Evolutionary conservation across 2,888 invertebrate species (phyloP).

Genomic region (Tetragnatha montana): DNA sequence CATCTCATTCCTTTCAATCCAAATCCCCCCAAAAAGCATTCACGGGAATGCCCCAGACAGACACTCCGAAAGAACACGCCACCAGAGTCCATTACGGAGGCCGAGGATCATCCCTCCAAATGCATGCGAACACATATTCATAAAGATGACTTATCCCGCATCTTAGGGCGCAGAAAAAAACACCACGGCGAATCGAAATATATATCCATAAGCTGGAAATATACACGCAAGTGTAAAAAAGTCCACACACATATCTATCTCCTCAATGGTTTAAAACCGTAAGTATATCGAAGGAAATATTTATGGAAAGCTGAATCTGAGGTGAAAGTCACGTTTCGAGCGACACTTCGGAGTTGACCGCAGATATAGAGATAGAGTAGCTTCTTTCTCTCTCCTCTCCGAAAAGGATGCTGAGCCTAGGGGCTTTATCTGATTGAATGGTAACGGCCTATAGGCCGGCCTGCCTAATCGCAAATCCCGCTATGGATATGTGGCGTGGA

Average conservation of each 20-base stretch:
- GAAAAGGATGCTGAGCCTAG: constrained; percentile 4
- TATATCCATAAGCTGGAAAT: constrained; percentile 32
- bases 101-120: background rate
- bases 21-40: background rate
- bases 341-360: constrained; percentile 55
- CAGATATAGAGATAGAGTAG: constrained; percentile 57
- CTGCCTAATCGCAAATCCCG: constrained; percentile 61
- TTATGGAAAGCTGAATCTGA: constrained; percentile 62
- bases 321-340: constrained; percentile 54
- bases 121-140: constrained; percentile 44
- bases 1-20: background rate
- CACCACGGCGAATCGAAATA: constrained; percentile 31
- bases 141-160: constrained; percentile 41
- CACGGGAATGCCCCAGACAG: background rate
- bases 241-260: constrained; percentile 52
- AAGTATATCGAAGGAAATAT: constrained; percentile 65
- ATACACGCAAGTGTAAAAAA: constrained; percentile 47
- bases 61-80: background rate
- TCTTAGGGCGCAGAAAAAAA: constrained; percentile 11
- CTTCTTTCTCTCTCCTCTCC: too few relatives aligned
- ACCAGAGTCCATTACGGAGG: background rate
- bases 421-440: constrained; percentile 67
- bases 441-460: constrained; percentile 45
- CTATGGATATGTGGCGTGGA: constrained; percentile 61
- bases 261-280: constrained; percentile 69